Evolutionary conservation across 2,797 vertebrate species (phyloP).

Genomic region (Pseudochirops cupreus): DNA sequence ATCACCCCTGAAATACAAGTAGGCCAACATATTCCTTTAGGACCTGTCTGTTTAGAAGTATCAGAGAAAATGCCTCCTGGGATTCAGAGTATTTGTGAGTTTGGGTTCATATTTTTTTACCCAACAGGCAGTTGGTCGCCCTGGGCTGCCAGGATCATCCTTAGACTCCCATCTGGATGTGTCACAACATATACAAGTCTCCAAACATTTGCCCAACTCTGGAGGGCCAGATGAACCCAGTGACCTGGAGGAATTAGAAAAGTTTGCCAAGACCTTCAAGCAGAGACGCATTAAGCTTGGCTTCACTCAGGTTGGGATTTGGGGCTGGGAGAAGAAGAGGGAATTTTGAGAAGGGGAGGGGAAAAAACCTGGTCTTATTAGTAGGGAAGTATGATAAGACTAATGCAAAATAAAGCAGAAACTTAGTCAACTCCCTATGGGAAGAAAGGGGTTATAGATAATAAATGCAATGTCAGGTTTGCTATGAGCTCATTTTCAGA

Average conservation of each 20-base stretch:
- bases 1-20: not conserved
- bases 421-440: not conserved
- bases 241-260: constrained; percentile 97
- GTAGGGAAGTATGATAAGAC: too few relatives aligned
- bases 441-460: not conserved
- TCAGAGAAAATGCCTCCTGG: fast-evolving
- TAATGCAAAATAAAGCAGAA: not conserved
- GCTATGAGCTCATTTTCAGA: fast-evolving
- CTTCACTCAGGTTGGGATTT: constrained; percentile 93
- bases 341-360: not conserved
- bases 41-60: not conserved
- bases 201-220: constrained; percentile 90
- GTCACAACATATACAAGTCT: constrained; percentile 91
- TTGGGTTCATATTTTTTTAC: constrained; percentile 3
- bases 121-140: constrained; percentile 91
- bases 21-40: not conserved
- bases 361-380: not conserved
- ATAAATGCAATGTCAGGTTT: not conserved
- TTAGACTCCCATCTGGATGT: constrained; percentile 95
- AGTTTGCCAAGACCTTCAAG: constrained; percentile 99
- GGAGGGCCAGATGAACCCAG: constrained; percentile 93
- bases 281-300: constrained; percentile 98
- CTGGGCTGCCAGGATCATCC: constrained; percentile 91
- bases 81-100: fast-evolving
- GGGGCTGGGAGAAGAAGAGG: not conserved